These are phyloP conservation scores for Macropodus opercularis DNA, from an alignment of 2,797 vertebrate species.

Conservation along the genomic window DNA sequence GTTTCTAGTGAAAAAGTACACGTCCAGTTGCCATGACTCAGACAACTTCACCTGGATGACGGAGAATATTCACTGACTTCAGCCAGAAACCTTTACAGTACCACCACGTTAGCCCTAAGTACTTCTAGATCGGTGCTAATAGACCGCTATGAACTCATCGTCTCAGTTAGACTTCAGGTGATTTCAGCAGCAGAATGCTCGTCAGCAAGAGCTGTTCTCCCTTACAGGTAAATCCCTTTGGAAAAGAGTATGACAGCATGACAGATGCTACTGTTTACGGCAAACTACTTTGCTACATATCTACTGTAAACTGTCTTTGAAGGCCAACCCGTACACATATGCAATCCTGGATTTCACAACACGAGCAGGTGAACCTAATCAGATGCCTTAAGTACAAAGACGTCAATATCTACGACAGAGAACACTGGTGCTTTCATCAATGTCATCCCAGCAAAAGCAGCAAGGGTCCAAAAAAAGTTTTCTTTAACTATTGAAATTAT, in stretches of 20 bases:
- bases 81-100: constrained; percentile 45
- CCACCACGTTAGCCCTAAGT: constrained; percentile 61
- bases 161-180: constrained; percentile 69
- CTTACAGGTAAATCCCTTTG: constrained; percentile 28
- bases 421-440: constrained; percentile 69
- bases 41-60: no score
- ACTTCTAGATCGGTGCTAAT: constrained; percentile 78
- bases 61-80: no score
- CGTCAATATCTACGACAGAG: constrained; percentile 54
- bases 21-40: no score
- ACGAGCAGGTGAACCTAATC: constrained; percentile 65
- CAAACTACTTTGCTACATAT: constrained; percentile 62
- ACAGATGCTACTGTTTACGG: constrained; percentile 35
- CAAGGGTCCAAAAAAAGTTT: neutral
- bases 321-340: constrained; percentile 72
- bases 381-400: constrained; percentile 78
- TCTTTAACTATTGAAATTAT: constrained; percentile 9
- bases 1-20: no score
- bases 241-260: constrained; percentile 79
- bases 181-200: constrained; percentile 55
- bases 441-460: constrained; percentile 14
- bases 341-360: constrained; percentile 74
- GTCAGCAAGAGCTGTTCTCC: constrained; percentile 36
- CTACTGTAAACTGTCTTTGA: constrained; percentile 49
- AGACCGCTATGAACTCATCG: constrained; percentile 43